phyloP scores from a whole-genome alignment of 2,113 vertebrate genomes.

The Podiceps cristatus region DNA sequence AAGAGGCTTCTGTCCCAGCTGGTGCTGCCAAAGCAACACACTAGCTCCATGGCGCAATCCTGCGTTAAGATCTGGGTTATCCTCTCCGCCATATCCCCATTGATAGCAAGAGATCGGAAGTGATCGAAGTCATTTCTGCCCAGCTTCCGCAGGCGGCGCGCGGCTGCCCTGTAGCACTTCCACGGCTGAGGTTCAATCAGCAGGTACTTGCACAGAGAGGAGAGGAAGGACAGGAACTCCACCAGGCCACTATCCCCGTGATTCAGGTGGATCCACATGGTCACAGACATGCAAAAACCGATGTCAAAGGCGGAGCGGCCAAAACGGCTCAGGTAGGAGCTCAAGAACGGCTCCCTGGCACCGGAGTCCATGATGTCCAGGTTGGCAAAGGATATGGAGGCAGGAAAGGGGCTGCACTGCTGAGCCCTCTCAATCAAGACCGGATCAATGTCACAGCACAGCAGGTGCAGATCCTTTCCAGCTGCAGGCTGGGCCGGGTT shows the following conservation, averaged over 20 bases:
- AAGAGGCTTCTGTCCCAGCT: conserved; percentile 88
- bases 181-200: conserved; percentile 93
- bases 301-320: conserved; percentile 83
- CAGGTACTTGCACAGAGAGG: conserved; percentile 81
- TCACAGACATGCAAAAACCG: conserved; percentile 89
- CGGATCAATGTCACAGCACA: conserved; percentile 91
- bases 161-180: conserved; percentile 92
- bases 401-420: conserved; percentile 82
- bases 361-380: conserved; percentile 85
- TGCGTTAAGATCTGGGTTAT: conserved; percentile 81
- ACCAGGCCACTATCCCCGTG: conserved; percentile 86
- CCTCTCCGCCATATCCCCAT: conserved; percentile 80
- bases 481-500: not conserved
- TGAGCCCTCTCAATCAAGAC: conserved; percentile 82
- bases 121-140: conserved; percentile 89
- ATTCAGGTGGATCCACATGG: conserved; percentile 97
- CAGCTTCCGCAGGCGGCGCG: conserved; percentile 87
- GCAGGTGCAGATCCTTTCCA: conserved; percentile 74
- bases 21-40: conserved; percentile 88
- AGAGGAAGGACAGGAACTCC: conserved; percentile 82
- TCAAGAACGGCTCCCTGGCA: conserved; percentile 62
- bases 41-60: conserved; percentile 84
- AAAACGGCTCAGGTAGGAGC: conserved; percentile 77
- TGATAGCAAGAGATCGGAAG: conserved; percentile 85
- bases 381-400: conserved; percentile 81